Percentiles rank a stretch among this genome's conserved stretches.
These are phyloP conservation scores for Gonioctena quinquepunctata DNA, from an alignment of 1,140 invertebrate genomes.

Conservation along the genomic window DNA sequence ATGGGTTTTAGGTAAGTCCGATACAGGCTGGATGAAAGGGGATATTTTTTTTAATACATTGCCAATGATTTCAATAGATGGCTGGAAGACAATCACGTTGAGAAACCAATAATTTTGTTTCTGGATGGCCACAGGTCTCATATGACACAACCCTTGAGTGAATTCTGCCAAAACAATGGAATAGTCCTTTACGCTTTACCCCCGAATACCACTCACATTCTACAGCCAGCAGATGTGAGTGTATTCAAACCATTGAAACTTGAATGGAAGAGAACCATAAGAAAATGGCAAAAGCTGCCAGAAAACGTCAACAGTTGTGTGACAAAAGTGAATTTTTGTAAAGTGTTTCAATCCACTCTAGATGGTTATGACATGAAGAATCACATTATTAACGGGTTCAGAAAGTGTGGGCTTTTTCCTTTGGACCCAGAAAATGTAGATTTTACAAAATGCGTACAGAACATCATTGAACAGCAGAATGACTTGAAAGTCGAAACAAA, in stretches of 20 bases:
- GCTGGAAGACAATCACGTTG: constrained; percentile 20
- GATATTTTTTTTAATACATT: constrained; percentile 35
- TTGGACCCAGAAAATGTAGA: neutral
- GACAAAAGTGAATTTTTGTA: neutral
- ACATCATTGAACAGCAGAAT: neutral
- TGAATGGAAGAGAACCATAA: neutral
- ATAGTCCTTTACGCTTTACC: constrained; percentile 53
- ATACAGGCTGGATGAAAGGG: too few species aligned
- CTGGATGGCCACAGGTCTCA: neutral
- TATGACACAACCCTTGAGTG: constrained; percentile 45
- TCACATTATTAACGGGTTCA: neutral
- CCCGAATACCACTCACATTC: constrained; percentile 41
- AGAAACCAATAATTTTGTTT: constrained; percentile 45
- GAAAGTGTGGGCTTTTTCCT: neutral
- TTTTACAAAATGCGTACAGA: neutral
- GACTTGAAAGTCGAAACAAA: too few species aligned
- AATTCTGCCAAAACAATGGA: constrained; percentile 48
- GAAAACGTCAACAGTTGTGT: neutral
- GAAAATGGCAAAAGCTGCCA: neutral
- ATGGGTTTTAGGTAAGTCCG: too few species aligned
- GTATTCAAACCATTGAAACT: neutral
- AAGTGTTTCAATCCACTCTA: neutral
- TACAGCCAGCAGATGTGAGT: neutral
- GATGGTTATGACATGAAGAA: neutral
- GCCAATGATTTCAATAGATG: constrained; percentile 24